These are phyloP conservation scores for Spatula clypeata DNA, from an alignment of 2,797 vertebrate genomes.

Conservation along the genomic window DNA sequence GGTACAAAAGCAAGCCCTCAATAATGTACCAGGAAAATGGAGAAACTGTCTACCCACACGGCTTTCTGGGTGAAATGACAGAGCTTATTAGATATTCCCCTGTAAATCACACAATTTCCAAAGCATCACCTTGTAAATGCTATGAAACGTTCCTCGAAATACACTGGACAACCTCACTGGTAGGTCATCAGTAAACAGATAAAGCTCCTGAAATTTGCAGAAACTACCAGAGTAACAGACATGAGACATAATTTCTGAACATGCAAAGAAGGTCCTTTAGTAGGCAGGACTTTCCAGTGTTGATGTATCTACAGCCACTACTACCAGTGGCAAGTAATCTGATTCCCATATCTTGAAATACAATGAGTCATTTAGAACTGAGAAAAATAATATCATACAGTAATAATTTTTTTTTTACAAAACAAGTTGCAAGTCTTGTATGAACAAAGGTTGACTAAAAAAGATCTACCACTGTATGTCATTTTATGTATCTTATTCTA, in stretches of 20 bases:
- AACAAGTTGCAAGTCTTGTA: not conserved
- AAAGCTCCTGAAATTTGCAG: not conserved
- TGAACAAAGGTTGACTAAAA: not conserved
- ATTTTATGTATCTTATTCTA: not conserved
- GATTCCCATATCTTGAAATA: not conserved
- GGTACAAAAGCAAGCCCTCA: not conserved
- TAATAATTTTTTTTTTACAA: not conserved
- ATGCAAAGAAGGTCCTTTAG: not conserved
- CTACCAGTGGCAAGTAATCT: not conserved
- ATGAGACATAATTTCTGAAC: not conserved
- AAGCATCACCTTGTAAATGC: not conserved
- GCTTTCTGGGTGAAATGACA: not conserved
- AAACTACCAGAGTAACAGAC: not conserved
- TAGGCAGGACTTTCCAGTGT: not conserved
- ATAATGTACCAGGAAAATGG: not conserved
- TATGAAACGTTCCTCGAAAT: not conserved
- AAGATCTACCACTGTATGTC: not conserved
- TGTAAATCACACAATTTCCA: not conserved
- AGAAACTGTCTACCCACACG: not conserved
- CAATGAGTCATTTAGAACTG: not conserved
- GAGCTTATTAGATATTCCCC: not conserved
- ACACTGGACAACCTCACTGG: not conserved
- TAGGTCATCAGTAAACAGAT: not conserved
- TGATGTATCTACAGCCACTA: rapidly evolving
- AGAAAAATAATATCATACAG: not conserved